A percentile compares a stretch with the other conserved stretches of the same genome.
phyloP scores from a whole-genome alignment of 2,888 invertebrate genomes.

The Xylota segnis region DNA sequence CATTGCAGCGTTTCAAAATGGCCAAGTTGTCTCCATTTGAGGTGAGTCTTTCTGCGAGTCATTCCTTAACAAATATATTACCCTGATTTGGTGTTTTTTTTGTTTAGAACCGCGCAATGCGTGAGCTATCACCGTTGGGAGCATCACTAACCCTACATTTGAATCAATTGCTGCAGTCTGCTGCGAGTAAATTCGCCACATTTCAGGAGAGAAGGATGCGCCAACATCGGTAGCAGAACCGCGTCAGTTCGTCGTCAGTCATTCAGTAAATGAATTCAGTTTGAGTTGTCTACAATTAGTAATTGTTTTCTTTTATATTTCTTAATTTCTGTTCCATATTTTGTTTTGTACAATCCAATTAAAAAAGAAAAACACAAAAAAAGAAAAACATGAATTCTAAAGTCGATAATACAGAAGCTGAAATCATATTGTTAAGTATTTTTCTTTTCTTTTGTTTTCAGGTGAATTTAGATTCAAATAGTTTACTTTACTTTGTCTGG shows the following conservation, averaged over 20 bases:
- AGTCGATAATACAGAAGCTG: slow-evolving; percentile 54
- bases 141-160: slow-evolving; percentile 93
- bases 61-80: too few species aligned
- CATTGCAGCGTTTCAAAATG: slow-evolving; percentile 93
- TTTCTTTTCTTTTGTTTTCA: slow-evolving; percentile 1
- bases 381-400: slow-evolving; percentile 41
- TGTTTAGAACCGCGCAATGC: slow-evolving; percentile 90
- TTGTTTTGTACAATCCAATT: slow-evolving; percentile 67
- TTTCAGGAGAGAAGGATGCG: slow-evolving; percentile 92
- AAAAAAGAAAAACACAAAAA: slow-evolving; percentile 27
- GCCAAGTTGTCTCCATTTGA: slow-evolving; percentile 94
- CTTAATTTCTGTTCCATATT: slow-evolving; percentile 20
- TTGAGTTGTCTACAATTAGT: slow-evolving; percentile 13
- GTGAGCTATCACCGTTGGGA: slow-evolving; percentile 92
- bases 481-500: too few species aligned
- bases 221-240: slow-evolving; percentile 82
- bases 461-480: too few species aligned
- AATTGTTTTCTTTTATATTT: slow-evolving; percentile 40
- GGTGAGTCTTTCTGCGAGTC: slow-evolving; percentile 86
- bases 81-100: slow-evolving; percentile 28
- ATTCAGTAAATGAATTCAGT: slow-evolving; percentile 60
- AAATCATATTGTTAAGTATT: slow-evolving; percentile 21
- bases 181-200: slow-evolving; percentile 92
- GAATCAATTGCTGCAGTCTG: slow-evolving; percentile 93
- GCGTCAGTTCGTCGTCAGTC: slow-evolving; percentile 45